Conservation (phyloP, 1,140 invertebrate genomes). For the Drosophila albomicans region DNA sequence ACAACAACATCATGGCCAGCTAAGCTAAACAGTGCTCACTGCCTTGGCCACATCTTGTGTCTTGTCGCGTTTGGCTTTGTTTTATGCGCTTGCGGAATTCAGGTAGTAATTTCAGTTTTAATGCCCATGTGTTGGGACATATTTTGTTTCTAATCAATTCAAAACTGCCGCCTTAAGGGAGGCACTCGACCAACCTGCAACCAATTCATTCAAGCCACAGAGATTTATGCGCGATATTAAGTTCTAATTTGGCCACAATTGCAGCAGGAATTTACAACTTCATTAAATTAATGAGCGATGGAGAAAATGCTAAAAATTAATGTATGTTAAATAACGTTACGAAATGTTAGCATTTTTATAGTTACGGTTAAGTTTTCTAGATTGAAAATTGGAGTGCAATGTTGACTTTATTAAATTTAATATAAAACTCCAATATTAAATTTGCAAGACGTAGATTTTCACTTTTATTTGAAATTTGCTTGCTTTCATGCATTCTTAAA, state of each 20-base stretch:
- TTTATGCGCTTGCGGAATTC: slow-evolving; percentile 75
- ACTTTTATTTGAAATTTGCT: too few relatives aligned
- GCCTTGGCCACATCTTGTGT: background rate
- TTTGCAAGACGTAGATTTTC: too few relatives aligned
- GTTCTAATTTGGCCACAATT: slow-evolving; percentile 56
- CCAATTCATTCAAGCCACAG: background rate
- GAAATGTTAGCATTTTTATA: too few relatives aligned
- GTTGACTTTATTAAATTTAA: too few relatives aligned
- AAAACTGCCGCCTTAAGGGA: slow-evolving; percentile 28
- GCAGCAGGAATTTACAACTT: slow-evolving; percentile 40
- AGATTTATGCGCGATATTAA: slow-evolving; percentile 49
- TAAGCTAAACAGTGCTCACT: too few relatives aligned
- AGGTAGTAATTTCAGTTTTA: slow-evolving; percentile 80
- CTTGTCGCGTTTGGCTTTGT: slow-evolving; percentile 39
- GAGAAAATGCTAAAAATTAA: slow-evolving; percentile 7
- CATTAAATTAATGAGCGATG: slow-evolving; percentile 22
- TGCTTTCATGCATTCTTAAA: too few relatives aligned
- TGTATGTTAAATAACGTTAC: background rate
- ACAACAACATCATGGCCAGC: background rate
- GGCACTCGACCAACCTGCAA: background rate
- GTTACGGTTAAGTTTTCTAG: too few relatives aligned
- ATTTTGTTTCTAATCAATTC: slow-evolving; percentile 58
- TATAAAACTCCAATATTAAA: too few relatives aligned
- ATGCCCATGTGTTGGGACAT: slow-evolving; percentile 56
- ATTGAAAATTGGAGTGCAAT: too few relatives aligned